These are phyloP conservation scores for Gila orcuttii DNA, from an alignment of 2,113 vertebrate genomes.

Conservation along the genomic window DNA sequence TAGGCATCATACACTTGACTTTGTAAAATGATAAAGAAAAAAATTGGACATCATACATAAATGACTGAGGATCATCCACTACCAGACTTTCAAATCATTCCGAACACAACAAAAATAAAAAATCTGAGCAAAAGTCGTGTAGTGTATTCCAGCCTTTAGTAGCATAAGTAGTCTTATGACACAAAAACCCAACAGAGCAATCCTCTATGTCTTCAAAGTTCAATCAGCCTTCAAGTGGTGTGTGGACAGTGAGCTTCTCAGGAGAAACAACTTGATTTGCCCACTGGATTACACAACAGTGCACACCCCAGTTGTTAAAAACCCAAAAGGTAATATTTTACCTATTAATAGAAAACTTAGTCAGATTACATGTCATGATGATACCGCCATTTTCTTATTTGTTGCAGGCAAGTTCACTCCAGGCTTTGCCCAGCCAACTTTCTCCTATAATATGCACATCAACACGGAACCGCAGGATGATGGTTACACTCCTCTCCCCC, in stretches of 20 bases:
- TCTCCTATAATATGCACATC: slow-evolving; percentile 64
- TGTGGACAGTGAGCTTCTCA: slow-evolving; percentile 81
- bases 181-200: background rate
- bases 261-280: slow-evolving; percentile 80
- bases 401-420: slow-evolving; percentile 68
- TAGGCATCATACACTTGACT: no score
- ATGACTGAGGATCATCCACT: no score
- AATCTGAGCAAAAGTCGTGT: no score
- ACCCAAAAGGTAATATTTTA: slow-evolving; percentile 78
- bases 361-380: background rate
- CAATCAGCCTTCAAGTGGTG: slow-evolving; percentile 80
- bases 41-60: no score
- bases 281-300: slow-evolving; percentile 83
- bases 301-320: slow-evolving; percentile 62
- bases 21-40: no score
- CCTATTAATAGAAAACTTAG: background rate
- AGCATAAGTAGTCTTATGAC: background rate
- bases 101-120: no score
- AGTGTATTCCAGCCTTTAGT: no score
- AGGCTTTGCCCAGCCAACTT: slow-evolving; percentile 67
- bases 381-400: background rate
- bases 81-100: no score
- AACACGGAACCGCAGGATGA: slow-evolving; percentile 55
- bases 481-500: slow-evolving; percentile 45
- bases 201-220: slow-evolving; percentile 68